phyloP scores from a whole-genome alignment of 2,113 vertebrate species.

The Oryzias woworae region DNA sequence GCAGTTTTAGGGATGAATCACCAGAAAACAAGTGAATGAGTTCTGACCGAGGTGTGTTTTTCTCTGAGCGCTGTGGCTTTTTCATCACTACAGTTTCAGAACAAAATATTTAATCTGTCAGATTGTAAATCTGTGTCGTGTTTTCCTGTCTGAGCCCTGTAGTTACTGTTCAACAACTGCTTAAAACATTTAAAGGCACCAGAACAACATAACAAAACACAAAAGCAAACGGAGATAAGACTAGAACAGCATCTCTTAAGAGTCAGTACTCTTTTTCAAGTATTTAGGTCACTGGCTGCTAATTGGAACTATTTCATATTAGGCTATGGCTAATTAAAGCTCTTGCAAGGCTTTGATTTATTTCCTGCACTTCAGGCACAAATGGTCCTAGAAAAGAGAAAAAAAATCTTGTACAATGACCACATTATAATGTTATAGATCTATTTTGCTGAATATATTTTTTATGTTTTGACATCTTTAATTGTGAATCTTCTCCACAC shows the following conservation, averaged over 20 bases:
- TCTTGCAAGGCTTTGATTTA: conserved; percentile 15
- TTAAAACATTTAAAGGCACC: conserved; percentile 3
- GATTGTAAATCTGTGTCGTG: conserved; percentile 31
- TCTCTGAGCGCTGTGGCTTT: conserved; percentile 33
- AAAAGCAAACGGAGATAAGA: conserved; percentile 12
- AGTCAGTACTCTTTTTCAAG: background rate
- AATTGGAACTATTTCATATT: conserved; percentile 7
- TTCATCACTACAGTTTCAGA: conserved; percentile 25
- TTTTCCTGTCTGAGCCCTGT: background rate
- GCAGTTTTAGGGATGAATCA: conserved; percentile 44
- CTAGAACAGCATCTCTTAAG: conserved; percentile 2
- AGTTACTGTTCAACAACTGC: conserved; percentile 19
- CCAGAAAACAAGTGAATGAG: conserved; percentile 50
- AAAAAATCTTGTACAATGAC: conserved; percentile 15
- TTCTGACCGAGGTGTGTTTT: conserved; percentile 25
- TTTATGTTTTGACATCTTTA: background rate
- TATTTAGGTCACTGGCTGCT: conserved; percentile 8
- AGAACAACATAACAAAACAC: background rate
- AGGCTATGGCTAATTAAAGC: background rate
- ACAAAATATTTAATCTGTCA: conserved; percentile 48
- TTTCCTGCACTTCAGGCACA: conserved; percentile 6
- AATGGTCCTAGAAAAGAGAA: background rate
- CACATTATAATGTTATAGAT: conserved; percentile 11
- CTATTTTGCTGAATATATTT: background rate
- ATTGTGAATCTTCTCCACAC: conserved; percentile 14